Conservation (phyloP, 2,113 vertebrate genomes). For the Pionites leucogaster region DNA sequence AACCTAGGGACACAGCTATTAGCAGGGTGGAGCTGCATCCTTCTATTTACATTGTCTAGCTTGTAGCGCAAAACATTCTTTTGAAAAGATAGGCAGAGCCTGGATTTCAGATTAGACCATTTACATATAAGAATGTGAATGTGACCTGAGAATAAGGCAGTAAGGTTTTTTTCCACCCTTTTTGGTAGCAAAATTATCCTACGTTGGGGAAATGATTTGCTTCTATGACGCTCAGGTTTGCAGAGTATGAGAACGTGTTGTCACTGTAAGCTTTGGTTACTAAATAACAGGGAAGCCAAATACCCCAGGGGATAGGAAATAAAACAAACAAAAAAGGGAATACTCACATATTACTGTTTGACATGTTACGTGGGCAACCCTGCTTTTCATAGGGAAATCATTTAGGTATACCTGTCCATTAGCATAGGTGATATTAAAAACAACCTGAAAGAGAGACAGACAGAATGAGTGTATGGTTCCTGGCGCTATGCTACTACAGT, state of each 20-base stretch:
- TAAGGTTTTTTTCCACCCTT: background rate
- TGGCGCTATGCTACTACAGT: background rate
- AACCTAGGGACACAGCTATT: constrained; percentile 1
- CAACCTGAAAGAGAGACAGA: constrained; percentile 74
- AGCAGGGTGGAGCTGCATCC: constrained; percentile 63
- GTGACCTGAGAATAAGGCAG: background rate
- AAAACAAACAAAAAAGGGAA: background rate
- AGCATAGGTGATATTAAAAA: constrained; percentile 78
- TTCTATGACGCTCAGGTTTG: background rate
- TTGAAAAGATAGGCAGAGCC: background rate
- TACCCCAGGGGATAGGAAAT: background rate
- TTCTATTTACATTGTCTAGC: constrained; percentile 35
- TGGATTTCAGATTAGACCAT: background rate
- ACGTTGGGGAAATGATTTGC: background rate
- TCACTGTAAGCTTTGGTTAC: background rate
- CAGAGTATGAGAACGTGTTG: background rate
- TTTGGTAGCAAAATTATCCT: background rate
- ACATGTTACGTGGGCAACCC: constrained; percentile 86
- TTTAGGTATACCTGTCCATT: constrained; percentile 87
- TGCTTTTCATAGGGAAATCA: constrained; percentile 86
- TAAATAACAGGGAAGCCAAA: background rate
- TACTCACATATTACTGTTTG: constrained; percentile 88
- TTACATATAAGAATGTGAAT: background rate
- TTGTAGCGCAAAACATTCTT: constrained; percentile 2
- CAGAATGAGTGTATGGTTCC: background rate